A percentile compares a stretch with the other conserved stretches of the same genome.
Conservation (phyloP, 2,888 invertebrate species). For the Thera britannica region DNA sequence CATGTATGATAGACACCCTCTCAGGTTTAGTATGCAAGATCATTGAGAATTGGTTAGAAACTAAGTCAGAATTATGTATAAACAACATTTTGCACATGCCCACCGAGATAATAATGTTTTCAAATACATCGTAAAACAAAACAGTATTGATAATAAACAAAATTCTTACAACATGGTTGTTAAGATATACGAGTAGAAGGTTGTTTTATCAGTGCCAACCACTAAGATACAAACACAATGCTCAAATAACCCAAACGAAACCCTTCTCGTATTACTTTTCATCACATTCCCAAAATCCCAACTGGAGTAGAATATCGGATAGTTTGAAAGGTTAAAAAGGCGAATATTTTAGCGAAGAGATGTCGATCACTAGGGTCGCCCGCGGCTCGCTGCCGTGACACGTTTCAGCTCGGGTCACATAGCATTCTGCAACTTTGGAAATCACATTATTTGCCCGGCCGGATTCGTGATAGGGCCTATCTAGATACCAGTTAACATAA, state of each 20-base stretch:
- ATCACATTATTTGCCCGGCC: constrained; percentile 52
- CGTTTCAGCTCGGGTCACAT: constrained; percentile 39
- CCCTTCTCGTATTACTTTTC: constrained; percentile 29
- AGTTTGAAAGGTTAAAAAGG: constrained; percentile 43
- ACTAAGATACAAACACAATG: constrained; percentile 19
- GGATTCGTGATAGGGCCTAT: constrained; percentile 41
- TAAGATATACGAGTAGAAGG: not conserved
- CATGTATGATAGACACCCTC: too few species aligned
- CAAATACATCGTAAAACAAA: too few species aligned
- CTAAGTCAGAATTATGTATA: too few species aligned
- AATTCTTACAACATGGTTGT: not conserved
- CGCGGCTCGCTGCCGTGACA: constrained; percentile 34
- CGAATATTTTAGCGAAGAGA: constrained; percentile 40
- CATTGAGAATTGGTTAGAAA: too few species aligned
- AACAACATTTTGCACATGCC: too few species aligned
- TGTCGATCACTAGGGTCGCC: constrained; percentile 38
- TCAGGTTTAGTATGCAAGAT: too few species aligned
- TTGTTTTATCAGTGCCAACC: constrained; percentile 6
- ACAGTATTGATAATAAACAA: not conserved
- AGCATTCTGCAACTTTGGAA: constrained; percentile 54
- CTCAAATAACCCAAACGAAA: constrained; percentile 14
- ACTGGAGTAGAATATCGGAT: constrained; percentile 41
- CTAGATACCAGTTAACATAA: constrained; percentile 17
- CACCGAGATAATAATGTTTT: too few species aligned
- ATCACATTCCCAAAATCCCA: constrained; percentile 27